Conservation (phyloP, 2,113 vertebrate genomes). For the Dolichotis patagonum region DNA sequence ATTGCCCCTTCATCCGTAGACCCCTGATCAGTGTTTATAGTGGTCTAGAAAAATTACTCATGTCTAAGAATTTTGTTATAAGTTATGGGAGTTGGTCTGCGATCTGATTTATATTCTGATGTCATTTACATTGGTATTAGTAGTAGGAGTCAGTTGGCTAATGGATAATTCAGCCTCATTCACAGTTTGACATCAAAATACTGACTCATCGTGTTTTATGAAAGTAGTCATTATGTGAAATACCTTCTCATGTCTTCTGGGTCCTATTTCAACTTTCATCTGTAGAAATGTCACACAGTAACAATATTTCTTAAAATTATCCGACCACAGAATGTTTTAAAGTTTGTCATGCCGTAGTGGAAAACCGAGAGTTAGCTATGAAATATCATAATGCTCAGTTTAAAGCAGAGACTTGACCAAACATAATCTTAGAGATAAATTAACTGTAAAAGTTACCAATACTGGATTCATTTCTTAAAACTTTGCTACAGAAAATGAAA, state of each 20-base stretch:
- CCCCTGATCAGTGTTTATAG: background rate
- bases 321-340: background rate
- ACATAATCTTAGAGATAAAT: background rate
- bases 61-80: background rate
- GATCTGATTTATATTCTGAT: background rate
- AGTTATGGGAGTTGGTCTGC: background rate
- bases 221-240: background rate
- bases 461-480: background rate
- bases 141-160: background rate
- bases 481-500: background rate
- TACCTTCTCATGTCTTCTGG: background rate
- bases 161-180: background rate
- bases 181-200: background rate
- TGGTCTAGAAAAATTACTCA: background rate
- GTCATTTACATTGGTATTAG: background rate
- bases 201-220: background rate
- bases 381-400: background rate
- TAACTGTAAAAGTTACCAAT: background rate
- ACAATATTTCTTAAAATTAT: background rate
- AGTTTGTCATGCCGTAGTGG: background rate
- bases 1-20: background rate
- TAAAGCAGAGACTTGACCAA: background rate
- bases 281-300: background rate
- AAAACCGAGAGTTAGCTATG: background rate
- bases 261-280: background rate